A percentile compares a stretch with the other conserved stretches of the same genome.
Evolutionary conservation across 2,113 vertebrate genomes (phyloP).

Genomic region (Chauna torquata): DNA sequence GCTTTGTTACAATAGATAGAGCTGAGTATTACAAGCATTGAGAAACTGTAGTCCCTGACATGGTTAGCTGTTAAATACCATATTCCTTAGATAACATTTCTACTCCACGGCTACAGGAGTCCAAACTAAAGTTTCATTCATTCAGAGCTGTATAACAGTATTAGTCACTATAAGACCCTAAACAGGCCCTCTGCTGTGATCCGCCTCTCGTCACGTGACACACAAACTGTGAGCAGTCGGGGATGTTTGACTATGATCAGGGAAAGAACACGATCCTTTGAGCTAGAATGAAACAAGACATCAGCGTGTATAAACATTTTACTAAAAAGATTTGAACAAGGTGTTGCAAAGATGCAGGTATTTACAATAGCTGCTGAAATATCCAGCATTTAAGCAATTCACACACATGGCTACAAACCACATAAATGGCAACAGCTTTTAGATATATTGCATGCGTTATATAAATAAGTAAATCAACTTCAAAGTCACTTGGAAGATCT

Average conservation of each 20-base stretch:
- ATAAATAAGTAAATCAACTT: not conserved
- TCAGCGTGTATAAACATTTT: constrained; percentile 31
- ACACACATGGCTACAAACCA: not conserved
- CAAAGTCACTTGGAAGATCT: not conserved
- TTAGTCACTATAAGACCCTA: not conserved
- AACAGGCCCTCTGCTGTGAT: not conserved
- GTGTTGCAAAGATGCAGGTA: not conserved
- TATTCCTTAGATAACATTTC: not conserved
- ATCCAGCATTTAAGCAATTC: not conserved
- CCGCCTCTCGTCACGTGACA: not conserved
- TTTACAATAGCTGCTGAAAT: constrained; percentile 31
- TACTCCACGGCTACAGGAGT: not conserved
- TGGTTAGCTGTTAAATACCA: not conserved
- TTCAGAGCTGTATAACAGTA: not conserved
- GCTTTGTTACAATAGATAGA: not conserved
- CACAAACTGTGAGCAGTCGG: not conserved
- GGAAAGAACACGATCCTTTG: not conserved
- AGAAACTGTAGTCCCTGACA: not conserved
- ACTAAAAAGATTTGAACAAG: constrained; percentile 53
- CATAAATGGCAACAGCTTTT: not conserved
- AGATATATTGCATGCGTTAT: rapidly evolving
- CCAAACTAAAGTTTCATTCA: not conserved
- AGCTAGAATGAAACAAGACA: not conserved
- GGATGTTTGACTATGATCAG: not conserved
- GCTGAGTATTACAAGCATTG: not conserved